phyloP scores from a whole-genome alignment of 2,113 vertebrate genomes.

The Bos javanicus region DNA sequence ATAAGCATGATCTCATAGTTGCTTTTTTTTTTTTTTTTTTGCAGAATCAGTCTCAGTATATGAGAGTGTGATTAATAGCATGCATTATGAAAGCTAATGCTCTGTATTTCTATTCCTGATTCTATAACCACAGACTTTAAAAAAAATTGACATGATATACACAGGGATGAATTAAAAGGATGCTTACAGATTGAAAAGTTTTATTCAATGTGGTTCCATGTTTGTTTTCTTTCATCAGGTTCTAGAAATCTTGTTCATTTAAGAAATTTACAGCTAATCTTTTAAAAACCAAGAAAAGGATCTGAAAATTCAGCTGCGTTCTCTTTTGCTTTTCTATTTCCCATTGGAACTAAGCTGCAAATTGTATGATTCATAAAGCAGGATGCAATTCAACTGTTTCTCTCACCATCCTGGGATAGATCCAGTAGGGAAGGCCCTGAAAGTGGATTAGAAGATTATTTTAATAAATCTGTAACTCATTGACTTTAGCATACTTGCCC shows the following conservation, averaged over 20 bases:
- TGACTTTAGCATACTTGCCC: not conserved
- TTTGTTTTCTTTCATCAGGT: not conserved
- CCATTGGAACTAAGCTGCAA: not conserved
- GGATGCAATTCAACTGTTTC: not conserved
- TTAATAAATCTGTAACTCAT: not conserved
- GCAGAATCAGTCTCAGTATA: not conserved
- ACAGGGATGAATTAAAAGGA: not conserved
- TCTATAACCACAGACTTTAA: not conserved
- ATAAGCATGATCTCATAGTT: slow-evolving; percentile 42
- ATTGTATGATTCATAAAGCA: slow-evolving; percentile 5
- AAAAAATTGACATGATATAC: not conserved
- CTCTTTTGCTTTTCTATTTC: slow-evolving; percentile 38
- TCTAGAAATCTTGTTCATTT: slow-evolving; percentile 21
- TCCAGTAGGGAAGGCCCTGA: not conserved
- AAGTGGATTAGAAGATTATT: not conserved
- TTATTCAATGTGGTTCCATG: not conserved
- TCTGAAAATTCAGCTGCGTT: slow-evolving; percentile 5
- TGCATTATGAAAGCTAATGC: not conserved
- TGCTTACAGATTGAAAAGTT: not conserved
- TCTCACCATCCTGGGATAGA: not conserved
- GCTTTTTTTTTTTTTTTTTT: not conserved
- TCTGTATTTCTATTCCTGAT: slow-evolving; percentile 30
- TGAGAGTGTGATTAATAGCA: slow-evolving; percentile 15
- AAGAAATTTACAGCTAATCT: not conserved
- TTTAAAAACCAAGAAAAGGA: not conserved